Evolutionary conservation across 2,888 invertebrate genomes (phyloP).

Genomic region (Notodonta ziczac): DNA sequence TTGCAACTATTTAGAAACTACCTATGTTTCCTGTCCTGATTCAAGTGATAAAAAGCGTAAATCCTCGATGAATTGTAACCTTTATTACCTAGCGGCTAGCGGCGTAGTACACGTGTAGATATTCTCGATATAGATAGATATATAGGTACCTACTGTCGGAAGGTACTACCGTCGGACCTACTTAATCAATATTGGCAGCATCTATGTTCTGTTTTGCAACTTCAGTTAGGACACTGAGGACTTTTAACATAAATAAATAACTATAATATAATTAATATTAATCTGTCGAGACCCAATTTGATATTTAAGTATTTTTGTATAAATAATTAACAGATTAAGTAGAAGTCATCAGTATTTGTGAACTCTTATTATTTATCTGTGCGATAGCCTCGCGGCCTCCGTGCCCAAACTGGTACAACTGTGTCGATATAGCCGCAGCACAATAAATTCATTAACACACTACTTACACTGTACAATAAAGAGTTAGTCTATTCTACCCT

Average conservation of each 20-base stretch:
- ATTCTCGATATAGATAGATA: too few relatives aligned
- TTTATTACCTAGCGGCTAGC: too few relatives aligned
- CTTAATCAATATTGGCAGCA: too few relatives aligned
- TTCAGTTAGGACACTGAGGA: slow-evolving; percentile 7
- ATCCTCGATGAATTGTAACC: too few relatives aligned
- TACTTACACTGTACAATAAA: neutral
- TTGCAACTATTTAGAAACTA: neutral
- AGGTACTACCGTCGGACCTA: too few relatives aligned
- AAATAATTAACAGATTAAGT: slow-evolving; percentile 29
- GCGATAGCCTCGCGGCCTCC: slow-evolving; percentile 62
- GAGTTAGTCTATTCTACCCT: too few relatives aligned
- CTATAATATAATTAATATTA: slow-evolving; percentile 11
- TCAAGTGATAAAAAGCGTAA: neutral
- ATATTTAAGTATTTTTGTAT: slow-evolving; percentile 2
- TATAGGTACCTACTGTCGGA: too few relatives aligned
- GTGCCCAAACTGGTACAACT: slow-evolving; percentile 39
- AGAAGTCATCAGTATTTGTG: slow-evolving; percentile 59
- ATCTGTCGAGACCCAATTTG: slow-evolving; percentile 24
- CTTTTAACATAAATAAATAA: slow-evolving; percentile 9
- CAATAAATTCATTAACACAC: too few relatives aligned
- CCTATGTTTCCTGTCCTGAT: neutral
- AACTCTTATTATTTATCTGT: slow-evolving; percentile 49
- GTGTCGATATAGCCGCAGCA: slow-evolving; percentile 23
- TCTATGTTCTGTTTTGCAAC: neutral
- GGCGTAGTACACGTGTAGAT: too few relatives aligned